These are phyloP conservation scores for Hydractinia symbiolongicarpus DNA, from an alignment of 30 jellyfish, hydroid and myxozoan genomes.

Conservation along the genomic window DNA sequence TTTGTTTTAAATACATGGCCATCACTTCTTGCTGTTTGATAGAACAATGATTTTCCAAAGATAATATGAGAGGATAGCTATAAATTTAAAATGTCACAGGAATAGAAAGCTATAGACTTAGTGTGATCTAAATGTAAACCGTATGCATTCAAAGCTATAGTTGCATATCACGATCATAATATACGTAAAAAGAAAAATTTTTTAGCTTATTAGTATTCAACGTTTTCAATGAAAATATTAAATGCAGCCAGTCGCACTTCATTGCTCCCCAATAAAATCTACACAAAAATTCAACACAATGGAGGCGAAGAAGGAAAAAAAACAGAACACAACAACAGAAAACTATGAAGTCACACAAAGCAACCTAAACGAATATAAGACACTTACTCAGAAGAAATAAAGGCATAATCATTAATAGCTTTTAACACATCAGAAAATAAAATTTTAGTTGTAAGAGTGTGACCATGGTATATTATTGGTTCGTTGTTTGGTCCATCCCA, in stretches of 20 bases:
- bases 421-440: constrained; percentile 50
- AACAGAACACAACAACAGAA: background rate
- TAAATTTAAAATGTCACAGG: constrained; percentile 3
- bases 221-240: no score
- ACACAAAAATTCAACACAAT: background rate
- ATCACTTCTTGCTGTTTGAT: constrained; percentile 70
- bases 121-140: no score
- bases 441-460: constrained; percentile 56
- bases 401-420: constrained; percentile 76
- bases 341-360: background rate
- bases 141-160: no score
- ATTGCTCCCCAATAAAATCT: background rate
- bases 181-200: no score
- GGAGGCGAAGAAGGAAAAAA: background rate
- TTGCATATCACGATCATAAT: no score
- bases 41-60: constrained; percentile 85
- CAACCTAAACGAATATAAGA: background rate
- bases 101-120: background rate
- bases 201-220: no score
- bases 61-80: constrained; percentile 75
- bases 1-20: constrained; percentile 53
- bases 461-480: constrained; percentile 80
- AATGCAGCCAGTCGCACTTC: background rate
- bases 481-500: constrained; percentile 93
- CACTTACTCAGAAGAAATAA: constrained; percentile 77